Evolutionary conservation across 2,113 vertebrate genomes (phyloP).

Genomic region (Abramis brama): DNA sequence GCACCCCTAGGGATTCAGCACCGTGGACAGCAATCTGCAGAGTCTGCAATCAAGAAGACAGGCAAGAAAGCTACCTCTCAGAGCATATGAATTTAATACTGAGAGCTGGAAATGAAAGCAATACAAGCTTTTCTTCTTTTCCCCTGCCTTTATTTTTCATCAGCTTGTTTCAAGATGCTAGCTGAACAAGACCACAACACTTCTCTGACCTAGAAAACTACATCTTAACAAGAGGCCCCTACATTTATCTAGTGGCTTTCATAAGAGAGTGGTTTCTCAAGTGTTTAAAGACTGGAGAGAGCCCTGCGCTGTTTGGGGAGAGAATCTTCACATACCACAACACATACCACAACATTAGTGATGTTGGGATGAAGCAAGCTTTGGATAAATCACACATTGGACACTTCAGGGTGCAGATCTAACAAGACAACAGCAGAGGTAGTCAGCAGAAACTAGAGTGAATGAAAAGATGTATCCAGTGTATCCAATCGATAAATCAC

Average conservation of each 20-base stretch:
- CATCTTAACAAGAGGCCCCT: background rate
- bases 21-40: constrained; percentile 23
- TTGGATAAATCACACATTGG: constrained; percentile 7
- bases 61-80: background rate
- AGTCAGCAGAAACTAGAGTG: constrained; percentile 15
- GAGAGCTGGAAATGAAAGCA: background rate
- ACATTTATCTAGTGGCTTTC: constrained; percentile 18
- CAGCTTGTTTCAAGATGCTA: background rate
- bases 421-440: constrained; percentile 14
- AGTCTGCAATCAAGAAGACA: background rate
- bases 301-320: background rate
- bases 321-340: constrained; percentile 16
- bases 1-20: background rate
- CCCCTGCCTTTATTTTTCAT: constrained; percentile 22
- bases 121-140: background rate
- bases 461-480: background rate
- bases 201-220: constrained; percentile 19
- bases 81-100: background rate
- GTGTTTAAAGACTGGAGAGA: constrained; percentile 1
- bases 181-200: constrained; percentile 11
- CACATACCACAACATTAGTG: constrained; percentile 16
- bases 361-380: constrained; percentile 6
- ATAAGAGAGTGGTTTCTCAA: constrained; percentile 15
- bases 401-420: constrained; percentile 18
- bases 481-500: constrained; percentile 15